Conservation (phyloP, 37 sponge, comb jelly and placozoan species). For the Amphimedon queenslandica region DNA sequence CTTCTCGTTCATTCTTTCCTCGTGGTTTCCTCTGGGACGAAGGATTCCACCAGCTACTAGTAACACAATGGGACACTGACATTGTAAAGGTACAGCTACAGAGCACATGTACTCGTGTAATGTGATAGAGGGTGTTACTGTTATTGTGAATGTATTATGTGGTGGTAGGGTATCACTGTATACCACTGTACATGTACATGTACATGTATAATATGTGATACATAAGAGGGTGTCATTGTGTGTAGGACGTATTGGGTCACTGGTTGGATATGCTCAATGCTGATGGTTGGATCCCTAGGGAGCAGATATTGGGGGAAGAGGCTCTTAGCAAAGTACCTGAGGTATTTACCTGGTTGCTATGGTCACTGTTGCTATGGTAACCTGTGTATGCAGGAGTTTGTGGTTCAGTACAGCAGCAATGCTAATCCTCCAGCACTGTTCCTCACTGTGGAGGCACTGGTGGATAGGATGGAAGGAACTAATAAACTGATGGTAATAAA, state of each 20-base stretch:
- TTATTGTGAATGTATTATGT: neutral
- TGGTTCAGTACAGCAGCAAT: constrained; percentile 90
- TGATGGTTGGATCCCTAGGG: constrained; percentile 98
- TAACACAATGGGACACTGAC: constrained; percentile 85
- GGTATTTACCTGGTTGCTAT: too few species aligned
- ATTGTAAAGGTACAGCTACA: constrained; percentile 76
- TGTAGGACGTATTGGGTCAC: constrained; percentile 90
- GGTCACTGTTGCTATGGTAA: neutral
- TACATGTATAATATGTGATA: neutral
- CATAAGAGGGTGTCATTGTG: neutral
- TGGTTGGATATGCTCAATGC: constrained; percentile 95
- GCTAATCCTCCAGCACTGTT: constrained; percentile 98
- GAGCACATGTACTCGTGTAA: neutral
- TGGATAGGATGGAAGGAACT: constrained; percentile 57
- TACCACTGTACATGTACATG: neutral
- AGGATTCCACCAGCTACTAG: constrained; percentile 96
- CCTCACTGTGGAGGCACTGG: constrained; percentile 86
- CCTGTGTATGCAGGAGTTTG: constrained; percentile 86
- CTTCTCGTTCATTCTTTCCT: constrained; percentile 98
- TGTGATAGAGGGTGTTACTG: neutral
- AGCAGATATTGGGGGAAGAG: constrained; percentile 96
- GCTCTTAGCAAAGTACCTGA: constrained; percentile 79
- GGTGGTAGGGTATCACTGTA: neutral
- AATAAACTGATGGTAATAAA: too few species aligned
- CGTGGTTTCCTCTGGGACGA: constrained; percentile 99